Evolutionary conservation across 2,113 vertebrate genomes (phyloP), one percentile per base, ranked within the genome.

Genomic region (Cheilinus undulatus): DNA sequence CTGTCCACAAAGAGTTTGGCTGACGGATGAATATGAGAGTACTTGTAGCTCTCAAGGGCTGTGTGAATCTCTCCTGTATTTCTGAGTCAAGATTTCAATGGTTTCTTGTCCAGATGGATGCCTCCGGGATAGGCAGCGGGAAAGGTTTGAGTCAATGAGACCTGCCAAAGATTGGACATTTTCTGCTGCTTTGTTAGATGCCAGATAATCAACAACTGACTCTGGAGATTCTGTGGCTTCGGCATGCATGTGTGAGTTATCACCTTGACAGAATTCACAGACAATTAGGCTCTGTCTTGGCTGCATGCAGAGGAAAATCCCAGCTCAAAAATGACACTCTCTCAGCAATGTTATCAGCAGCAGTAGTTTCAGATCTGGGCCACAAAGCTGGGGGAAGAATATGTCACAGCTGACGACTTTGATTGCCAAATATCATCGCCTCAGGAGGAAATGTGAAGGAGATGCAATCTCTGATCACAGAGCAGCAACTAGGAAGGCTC

Each of bases 71-170:
- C 14, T 68, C 23, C 22, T 74, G 43, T 49, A 3, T 61, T 73
- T 48, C n/a, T 23, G 20, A 42, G 30, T 64, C 22, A 45, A 59
- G 42, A 73, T 76, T 65, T 69, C 26, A 38, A 73, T 45, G 2
- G 45, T 66, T 59, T 63, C 32, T 20, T 43, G 54, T 62, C 28
- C 70, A 79, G 58, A 76, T 73, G 63, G 71, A 72, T 50, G 48
- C 28, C 19, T 20, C 11, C 19, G 20, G 53, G 34, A 59, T 8
- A 42, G 64, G 46, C 17, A n/a, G 17, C 12, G 4, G 30, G 42
- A 26, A 65, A 59, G 46, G 60, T 59, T 20, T n/a, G 38, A 50
- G 50, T 60, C 32, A 59, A 65, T 23, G n/a, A 62, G 59, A 58
- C 30, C 80, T 75, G 71, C 69, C 65, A 63, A 32, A 51, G 13